Evolutionary conservation across 1,140 invertebrate species (phyloP).

Genomic region (Orchesella cincta): DNA sequence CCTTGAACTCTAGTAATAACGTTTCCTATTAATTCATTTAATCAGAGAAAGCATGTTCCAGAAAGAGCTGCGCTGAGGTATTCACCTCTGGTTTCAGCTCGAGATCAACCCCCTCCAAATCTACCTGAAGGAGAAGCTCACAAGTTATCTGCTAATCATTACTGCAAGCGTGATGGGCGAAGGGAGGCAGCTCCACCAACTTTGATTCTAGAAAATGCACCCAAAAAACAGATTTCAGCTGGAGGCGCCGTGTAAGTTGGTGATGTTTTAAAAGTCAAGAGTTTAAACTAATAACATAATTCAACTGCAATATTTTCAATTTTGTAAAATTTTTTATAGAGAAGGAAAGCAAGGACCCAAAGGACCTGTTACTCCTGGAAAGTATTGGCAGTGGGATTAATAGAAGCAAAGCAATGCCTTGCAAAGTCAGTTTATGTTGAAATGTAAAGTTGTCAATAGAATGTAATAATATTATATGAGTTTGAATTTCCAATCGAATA

Average conservation of each 20-base stretch:
- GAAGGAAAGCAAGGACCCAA: background rate
- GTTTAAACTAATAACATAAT: background rate
- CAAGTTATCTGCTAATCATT: slow-evolving; percentile 46
- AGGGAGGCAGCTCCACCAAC: slow-evolving; percentile 39
- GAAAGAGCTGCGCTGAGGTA: slow-evolving; percentile 39
- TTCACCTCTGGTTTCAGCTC: slow-evolving; percentile 33
- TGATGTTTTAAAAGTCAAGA: background rate
- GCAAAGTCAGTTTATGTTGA: too few species aligned
- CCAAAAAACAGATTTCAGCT: slow-evolving; percentile 39
- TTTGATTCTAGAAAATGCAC: slow-evolving; percentile 16
- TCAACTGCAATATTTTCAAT: background rate
- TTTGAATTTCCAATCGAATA: too few species aligned
- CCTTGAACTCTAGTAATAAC: background rate
- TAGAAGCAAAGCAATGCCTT: too few species aligned
- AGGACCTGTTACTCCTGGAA: slow-evolving; percentile 42
- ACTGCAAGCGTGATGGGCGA: slow-evolving; percentile 46
- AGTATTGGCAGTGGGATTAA: slow-evolving; percentile 37
- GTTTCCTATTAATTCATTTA: slow-evolving; percentile 16
- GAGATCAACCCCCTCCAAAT: slow-evolving; percentile 44
- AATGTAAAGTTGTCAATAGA: too few species aligned
- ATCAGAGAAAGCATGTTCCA: slow-evolving; percentile 39
- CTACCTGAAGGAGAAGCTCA: slow-evolving; percentile 42
- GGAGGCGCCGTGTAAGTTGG: slow-evolving; percentile 34
- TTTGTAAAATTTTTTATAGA: background rate
- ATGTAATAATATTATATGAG: too few species aligned